phyloP scores from a whole-genome alignment of 2,797 vertebrate species.

The Anguilla anguilla region DNA sequence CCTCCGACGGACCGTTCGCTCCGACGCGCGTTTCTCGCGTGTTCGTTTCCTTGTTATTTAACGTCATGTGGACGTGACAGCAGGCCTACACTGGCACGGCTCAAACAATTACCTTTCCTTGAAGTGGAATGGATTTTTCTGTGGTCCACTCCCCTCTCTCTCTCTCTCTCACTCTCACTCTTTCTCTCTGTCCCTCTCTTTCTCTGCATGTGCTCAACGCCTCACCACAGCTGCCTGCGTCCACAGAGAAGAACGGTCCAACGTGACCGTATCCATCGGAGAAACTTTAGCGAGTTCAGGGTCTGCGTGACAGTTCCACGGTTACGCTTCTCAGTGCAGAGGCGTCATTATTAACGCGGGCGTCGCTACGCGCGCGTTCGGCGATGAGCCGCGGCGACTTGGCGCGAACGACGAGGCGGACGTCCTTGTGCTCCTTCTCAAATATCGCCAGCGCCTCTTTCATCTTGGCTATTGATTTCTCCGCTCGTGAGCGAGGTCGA shows the following conservation, averaged over 20 bases:
- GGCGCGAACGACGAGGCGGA: background rate
- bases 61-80: background rate
- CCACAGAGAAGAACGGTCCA: background rate
- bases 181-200: no score
- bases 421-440: background rate
- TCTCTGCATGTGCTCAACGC: no score
- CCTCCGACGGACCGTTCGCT: background rate
- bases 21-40: background rate
- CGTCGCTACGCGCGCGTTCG: no score
- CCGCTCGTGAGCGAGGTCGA: background rate
- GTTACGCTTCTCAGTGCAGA: background rate
- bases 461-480: slow-evolving; percentile 36
- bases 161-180: background rate
- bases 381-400: background rate
- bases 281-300: background rate
- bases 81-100: background rate
- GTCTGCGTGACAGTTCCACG: background rate
- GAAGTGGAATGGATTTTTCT: slow-evolving; percentile 20
- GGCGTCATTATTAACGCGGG: background rate
- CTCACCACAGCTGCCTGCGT: no score
- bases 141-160: background rate
- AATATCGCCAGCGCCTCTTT: slow-evolving; percentile 8
- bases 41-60: background rate
- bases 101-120: slow-evolving; percentile 30
- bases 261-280: background rate